Conservation (phyloP, 64 coral and sea anemone genomes). For the Cladopsammia gracilis region DNA sequence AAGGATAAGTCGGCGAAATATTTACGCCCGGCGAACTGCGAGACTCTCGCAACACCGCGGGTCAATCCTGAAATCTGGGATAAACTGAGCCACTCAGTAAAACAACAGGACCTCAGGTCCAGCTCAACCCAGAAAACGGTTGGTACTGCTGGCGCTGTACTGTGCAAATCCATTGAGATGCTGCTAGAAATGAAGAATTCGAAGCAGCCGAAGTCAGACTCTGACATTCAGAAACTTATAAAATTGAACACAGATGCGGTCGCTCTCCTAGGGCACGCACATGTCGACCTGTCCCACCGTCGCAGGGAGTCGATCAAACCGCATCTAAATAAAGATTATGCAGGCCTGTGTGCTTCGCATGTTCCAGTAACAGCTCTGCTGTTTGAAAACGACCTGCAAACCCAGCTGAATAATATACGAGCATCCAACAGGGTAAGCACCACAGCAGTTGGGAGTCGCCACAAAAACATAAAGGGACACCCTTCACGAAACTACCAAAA, state of each 20-base stretch:
- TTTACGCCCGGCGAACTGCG: slow-evolving; percentile 39
- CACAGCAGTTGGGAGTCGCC: neutral
- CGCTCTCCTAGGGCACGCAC: slow-evolving; percentile 36
- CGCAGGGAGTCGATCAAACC: slow-evolving; percentile 47
- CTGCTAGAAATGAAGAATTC: slow-evolving; percentile 24
- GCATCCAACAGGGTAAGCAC: slow-evolving; percentile 38
- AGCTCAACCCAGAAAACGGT: slow-evolving; percentile 33
- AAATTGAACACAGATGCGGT: slow-evolving; percentile 27
- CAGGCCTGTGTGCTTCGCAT: neutral
- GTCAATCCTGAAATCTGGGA: slow-evolving; percentile 39
- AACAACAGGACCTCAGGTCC: slow-evolving; percentile 38
- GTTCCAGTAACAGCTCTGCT: slow-evolving; percentile 33
- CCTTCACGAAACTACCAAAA: slow-evolving; percentile 14
- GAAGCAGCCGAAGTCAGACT: slow-evolving; percentile 3
- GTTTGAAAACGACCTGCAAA: slow-evolving; percentile 49
- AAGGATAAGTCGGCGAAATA: slow-evolving; percentile 50
- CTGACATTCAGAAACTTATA: slow-evolving; percentile 37
- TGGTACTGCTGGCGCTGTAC: neutral
- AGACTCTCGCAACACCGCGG: slow-evolving; percentile 32
- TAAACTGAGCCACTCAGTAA: slow-evolving; percentile 38
- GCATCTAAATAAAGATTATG: slow-evolving; percentile 56
- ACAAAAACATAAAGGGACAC: neutral
- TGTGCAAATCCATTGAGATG: slow-evolving; percentile 31
- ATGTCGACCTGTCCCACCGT: slow-evolving; percentile 32
- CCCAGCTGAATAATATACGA: slow-evolving; percentile 57